phyloP scores from a whole-genome alignment of 2,797 vertebrate species.

The Tokudaia muenninki region DNA sequence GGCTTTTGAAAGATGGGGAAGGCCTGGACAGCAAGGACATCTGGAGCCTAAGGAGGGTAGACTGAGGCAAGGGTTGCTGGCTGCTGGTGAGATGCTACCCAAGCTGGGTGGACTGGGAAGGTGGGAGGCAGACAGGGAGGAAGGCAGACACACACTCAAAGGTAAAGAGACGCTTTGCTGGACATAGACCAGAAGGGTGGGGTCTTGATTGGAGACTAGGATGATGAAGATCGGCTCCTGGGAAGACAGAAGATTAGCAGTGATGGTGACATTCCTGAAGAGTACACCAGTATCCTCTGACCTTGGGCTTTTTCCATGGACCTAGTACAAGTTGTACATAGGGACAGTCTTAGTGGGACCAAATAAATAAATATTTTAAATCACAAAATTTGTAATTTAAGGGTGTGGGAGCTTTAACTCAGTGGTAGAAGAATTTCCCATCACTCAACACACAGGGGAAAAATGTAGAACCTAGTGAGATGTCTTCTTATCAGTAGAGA shows the following conservation, averaged over 20 bases:
- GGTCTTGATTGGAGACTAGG: not conserved
- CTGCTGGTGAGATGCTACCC: not conserved
- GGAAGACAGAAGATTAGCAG: not conserved
- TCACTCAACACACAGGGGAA: not conserved
- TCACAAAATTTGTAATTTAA: not conserved
- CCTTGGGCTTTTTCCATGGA: not conserved
- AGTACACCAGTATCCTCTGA: not conserved
- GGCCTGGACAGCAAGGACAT: not conserved
- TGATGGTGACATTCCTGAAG: not conserved
- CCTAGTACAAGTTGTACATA: not conserved
- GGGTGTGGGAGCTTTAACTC: not conserved
- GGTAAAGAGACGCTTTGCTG: not conserved
- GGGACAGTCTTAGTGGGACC: not conserved
- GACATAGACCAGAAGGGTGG: not conserved
- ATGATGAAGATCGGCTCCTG: not conserved
- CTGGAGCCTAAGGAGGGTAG: not conserved
- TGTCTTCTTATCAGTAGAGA: not conserved
- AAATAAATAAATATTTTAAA: not conserved
- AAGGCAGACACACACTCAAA: not conserved
- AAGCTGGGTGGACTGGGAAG: not conserved
- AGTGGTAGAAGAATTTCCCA: not conserved
- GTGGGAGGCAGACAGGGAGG: not conserved
- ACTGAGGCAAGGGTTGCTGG: not conserved
- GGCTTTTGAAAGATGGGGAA: not conserved
- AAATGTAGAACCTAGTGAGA: not conserved